Conservation (phyloP, 1,140 invertebrate species). For the Conus ventricosus region DNA sequence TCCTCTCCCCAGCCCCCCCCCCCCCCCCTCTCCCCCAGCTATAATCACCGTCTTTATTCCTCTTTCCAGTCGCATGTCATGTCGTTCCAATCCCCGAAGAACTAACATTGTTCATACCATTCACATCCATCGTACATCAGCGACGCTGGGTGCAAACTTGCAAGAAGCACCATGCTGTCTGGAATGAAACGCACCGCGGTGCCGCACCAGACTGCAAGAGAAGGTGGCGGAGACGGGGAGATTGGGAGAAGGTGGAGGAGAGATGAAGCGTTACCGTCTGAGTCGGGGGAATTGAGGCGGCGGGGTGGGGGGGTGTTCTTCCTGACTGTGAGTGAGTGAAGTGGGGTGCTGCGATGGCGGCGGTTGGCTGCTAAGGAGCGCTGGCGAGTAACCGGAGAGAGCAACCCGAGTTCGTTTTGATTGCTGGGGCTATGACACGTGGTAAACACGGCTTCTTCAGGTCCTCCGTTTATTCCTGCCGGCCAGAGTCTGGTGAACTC, state of each 20-base stretch:
- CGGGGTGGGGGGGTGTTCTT: too few relatives aligned
- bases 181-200: slow-evolving; percentile 15
- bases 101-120: not conserved
- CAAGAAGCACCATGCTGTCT: not conserved
- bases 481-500: not conserved
- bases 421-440: slow-evolving; percentile 9
- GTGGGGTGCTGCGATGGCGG: not conserved
- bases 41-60: not conserved
- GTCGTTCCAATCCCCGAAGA: not conserved
- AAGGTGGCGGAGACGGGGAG: not conserved
- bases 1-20: not conserved
- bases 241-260: too few relatives aligned
- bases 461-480: not conserved
- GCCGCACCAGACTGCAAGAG: not conserved
- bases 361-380: not conserved
- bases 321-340: too few relatives aligned
- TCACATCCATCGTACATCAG: not conserved
- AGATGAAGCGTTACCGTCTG: too few relatives aligned
- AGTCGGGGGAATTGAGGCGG: too few relatives aligned
- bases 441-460: not conserved
- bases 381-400: not conserved
- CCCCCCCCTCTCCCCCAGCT: not conserved
- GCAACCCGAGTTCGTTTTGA: not conserved
- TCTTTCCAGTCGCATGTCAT: not conserved
- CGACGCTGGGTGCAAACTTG: not conserved